Base-by-base conservation (phyloP, 1,140 invertebrate genomes). In the Hylaeus anthracinus region DNA sequence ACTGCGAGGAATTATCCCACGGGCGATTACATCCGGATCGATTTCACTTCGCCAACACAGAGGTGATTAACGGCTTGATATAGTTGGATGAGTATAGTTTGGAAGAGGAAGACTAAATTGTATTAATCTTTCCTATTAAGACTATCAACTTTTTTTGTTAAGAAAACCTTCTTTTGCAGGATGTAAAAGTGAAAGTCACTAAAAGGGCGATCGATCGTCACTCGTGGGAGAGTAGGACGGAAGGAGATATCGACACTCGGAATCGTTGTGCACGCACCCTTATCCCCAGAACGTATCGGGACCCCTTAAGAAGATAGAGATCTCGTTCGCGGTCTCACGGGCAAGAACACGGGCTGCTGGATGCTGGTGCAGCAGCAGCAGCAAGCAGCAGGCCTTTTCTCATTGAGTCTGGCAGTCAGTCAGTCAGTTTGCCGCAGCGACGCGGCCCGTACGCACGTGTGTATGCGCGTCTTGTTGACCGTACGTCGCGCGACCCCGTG, bases 341-440 rank as follows among this genome's bases (percentile, higher is more conserved):
- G 85, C 84, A 88, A 75, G 79, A 90, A 84, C 83, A 82, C 79
- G 55, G 76, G 74, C 78, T 48, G 56, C 70, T 61, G 51, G 66
- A 45, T 26, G 64, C 63, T 45, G 67, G 37, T 41, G 48, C 58
- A 48, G 67, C 61, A 37, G 53, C 63, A 67, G 74, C 65, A 41
- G 63, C 12, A 56, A 26, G 51, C 61, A 63, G 82, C 81, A 84
- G 89, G 85, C 88, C 89, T 90, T 89, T 90, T 92, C 90, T 91
- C 89, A 91, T 92, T 92, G 91, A 93, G 90, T 91, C 90, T 91
- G 91, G 92, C 90, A 92, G 91, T 92, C 91, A 92, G 92, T 92
- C 91, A 91, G 90, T 92, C 88, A 92, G 90, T 91, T 88, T 88
- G 90, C 88, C 88, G 88, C 87, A 88, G 90, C 88, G 81, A 90